These are phyloP conservation scores for Podocnemis expansa DNA, from an alignment of 2,113 vertebrate genomes.

Conservation along the genomic window DNA sequence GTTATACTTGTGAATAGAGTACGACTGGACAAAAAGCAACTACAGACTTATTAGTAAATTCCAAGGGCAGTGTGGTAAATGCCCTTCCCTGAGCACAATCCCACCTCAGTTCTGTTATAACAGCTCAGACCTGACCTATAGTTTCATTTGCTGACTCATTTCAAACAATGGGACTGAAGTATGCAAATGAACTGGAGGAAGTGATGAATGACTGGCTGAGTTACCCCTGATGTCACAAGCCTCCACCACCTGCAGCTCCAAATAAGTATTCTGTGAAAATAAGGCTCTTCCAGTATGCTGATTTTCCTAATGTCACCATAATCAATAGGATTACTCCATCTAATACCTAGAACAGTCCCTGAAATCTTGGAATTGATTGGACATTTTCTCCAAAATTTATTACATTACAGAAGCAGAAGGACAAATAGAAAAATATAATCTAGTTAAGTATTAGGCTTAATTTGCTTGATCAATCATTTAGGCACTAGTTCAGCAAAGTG, in stretches of 20 bases:
- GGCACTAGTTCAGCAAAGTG: rapidly evolving
- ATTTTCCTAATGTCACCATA: neutral
- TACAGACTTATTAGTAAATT: neutral
- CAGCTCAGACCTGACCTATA: rapidly evolving
- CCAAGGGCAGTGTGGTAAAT: neutral
- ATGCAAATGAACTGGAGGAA: neutral
- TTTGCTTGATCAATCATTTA: neutral
- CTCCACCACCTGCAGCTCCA: neutral
- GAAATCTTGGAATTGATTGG: neutral
- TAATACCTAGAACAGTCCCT: neutral
- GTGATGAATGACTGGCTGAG: neutral
- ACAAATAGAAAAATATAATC: neutral
- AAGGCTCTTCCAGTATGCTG: neutral
- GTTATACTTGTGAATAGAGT: no score
- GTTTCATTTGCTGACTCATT: neutral
- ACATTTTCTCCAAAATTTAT: neutral
- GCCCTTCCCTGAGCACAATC: no score
- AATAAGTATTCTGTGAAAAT: neutral
- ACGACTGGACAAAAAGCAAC: neutral
- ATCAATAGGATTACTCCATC: conserved; percentile 13
- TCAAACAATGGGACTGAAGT: neutral
- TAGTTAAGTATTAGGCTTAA: neutral
- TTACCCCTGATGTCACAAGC: neutral
- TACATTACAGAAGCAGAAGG: neutral
- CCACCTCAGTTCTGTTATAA: no score